Percentiles rank a stretch among this genome's conserved stretches.
These are phyloP conservation scores for Pollachius pollachius DNA, from an alignment of 2,113 vertebrate genomes.

Conservation along the genomic window DNA sequence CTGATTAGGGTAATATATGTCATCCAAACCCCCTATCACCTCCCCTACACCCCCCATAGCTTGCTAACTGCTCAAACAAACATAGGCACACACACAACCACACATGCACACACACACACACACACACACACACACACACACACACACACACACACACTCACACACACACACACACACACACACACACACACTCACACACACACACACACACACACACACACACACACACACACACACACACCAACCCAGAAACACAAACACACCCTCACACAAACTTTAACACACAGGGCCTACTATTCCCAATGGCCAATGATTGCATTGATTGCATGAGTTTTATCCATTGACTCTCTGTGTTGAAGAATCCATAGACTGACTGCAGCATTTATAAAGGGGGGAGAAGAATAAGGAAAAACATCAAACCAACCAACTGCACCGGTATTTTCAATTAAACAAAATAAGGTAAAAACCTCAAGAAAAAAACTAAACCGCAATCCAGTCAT, in stretches of 20 bases:
- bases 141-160: not conserved
- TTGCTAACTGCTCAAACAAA: too few species aligned
- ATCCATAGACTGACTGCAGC: constrained; percentile 20
- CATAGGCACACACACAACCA: not conserved
- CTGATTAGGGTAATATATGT: too few species aligned
- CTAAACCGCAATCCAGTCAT: not conserved
- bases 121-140: not conserved
- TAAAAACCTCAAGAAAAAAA: not conserved
- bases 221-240: not conserved
- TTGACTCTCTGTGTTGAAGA: constrained; percentile 43
- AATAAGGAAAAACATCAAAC: not conserved
- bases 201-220: not conserved
- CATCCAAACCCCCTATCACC: too few species aligned
- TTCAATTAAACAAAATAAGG: not conserved
- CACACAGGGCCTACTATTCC: constrained; percentile 11
- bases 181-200: not conserved
- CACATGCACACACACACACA: not conserved
- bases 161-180: not conserved
- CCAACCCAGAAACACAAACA: not conserved
- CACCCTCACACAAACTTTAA: not conserved
- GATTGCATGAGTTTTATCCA: constrained; percentile 14
- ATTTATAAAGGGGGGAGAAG: constrained; percentile 3
- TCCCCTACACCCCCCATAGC: too few species aligned
- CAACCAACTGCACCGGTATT: not conserved
- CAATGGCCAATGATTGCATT: constrained; percentile 36